Conservation (phyloP, 2,797 vertebrate species). For the Mastacembelus armatus region DNA sequence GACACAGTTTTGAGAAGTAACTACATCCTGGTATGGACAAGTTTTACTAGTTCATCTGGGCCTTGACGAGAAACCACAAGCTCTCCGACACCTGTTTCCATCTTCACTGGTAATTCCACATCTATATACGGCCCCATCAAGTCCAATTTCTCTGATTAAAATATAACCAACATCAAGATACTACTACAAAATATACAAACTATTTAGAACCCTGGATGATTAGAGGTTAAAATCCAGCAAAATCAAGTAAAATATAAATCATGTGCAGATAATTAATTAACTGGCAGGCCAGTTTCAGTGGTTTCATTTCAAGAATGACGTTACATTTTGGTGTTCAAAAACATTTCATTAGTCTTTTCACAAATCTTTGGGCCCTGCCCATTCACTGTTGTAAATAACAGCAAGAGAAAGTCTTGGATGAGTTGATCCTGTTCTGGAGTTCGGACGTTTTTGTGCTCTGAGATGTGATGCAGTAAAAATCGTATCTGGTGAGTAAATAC, state of each 20-base stretch:
- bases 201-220: not conserved
- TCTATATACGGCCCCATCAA: too few relatives aligned
- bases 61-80: not conserved
- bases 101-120: not conserved
- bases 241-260: not conserved
- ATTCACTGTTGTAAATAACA: not conserved
- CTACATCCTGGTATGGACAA: not conserved
- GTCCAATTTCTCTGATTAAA: not conserved
- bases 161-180: not conserved
- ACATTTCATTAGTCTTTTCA: not conserved
- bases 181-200: not conserved
- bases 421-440: too few relatives aligned
- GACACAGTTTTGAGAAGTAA: not conserved
- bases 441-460: too few relatives aligned
- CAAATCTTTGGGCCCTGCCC: not conserved
- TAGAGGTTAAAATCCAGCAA: not conserved
- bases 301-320: too few relatives aligned
- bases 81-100: not conserved
- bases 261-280: not conserved
- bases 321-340: too few relatives aligned
- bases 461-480: not conserved
- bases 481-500: constrained; percentile 24
- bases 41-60: constrained; percentile 14
- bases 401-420: accelerated
- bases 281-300: not conserved